Conservation (phyloP, 2,797 vertebrate species). For the Phaenicophaeus curvirostris region DNA sequence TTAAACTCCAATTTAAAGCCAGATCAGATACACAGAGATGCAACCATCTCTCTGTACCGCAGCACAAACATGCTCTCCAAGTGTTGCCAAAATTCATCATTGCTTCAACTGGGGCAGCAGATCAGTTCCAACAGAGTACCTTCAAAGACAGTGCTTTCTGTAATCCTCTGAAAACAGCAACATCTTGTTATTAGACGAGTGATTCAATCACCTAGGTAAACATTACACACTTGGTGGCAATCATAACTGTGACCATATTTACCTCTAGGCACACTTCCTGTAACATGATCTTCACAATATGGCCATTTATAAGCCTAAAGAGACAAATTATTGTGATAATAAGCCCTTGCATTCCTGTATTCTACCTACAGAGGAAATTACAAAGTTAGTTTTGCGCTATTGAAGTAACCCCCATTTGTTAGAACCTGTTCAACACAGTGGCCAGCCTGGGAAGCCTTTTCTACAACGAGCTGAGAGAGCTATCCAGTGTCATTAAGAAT, state of each 20-base stretch:
- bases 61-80: neutral
- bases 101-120: neutral
- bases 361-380: conserved; percentile 58
- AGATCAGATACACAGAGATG: neutral
- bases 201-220: conserved; percentile 59
- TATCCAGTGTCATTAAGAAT: neutral
- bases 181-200: conserved; percentile 61
- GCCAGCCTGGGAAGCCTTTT: neutral
- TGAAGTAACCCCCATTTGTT: neutral
- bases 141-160: conserved; percentile 28
- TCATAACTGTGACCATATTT: conserved; percentile 34
- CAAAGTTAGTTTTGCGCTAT: conserved; percentile 20
- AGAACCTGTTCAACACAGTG: neutral
- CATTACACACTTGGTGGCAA: conserved; percentile 67
- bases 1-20: neutral
- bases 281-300: neutral
- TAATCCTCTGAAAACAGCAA: conserved; percentile 57
- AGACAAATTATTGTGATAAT: conserved; percentile 44
- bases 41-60: neutral
- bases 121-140: conserved; percentile 56
- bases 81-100: conserved; percentile 1
- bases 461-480: neutral
- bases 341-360: conserved; percentile 39
- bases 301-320: conserved; percentile 47
- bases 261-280: conserved; percentile 30